Conservation (phyloP, 2,113 vertebrate genomes). For the Cyprichromis sp. region DNA sequence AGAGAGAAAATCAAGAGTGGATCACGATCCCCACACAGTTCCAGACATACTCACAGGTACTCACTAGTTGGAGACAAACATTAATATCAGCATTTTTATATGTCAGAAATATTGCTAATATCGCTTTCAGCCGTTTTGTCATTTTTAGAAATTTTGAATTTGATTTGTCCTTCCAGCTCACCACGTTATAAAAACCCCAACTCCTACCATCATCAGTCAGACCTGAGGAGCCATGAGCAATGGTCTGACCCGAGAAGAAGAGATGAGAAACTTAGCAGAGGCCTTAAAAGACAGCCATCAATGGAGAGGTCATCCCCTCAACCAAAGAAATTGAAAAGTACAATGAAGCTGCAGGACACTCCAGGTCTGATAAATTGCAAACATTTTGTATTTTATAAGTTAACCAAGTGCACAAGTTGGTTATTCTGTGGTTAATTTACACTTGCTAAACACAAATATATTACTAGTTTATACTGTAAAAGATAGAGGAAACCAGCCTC, state of each 20-base stretch:
- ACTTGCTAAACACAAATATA: not conserved
- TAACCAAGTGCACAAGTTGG: not conserved
- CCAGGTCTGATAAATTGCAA: slow-evolving; percentile 24
- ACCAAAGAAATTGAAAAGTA: not conserved
- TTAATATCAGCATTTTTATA: not conserved
- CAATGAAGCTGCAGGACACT: slow-evolving; percentile 6
- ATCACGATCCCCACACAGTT: not conserved
- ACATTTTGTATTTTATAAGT: not conserved
- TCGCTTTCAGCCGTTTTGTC: not conserved
- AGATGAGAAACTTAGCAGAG: not conserved
- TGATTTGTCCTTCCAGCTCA: not conserved
- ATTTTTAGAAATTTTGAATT: not conserved
- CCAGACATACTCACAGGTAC: slow-evolving; percentile 31
- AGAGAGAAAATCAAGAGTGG: not conserved
- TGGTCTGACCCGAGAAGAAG: not conserved
- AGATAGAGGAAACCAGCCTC: not conserved
- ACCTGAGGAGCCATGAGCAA: not conserved
- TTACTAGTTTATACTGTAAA: not conserved
- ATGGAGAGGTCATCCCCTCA: not conserved
- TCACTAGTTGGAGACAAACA: not conserved
- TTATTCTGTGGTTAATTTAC: not conserved
- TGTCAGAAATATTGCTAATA: not conserved
- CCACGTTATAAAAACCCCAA: not conserved
- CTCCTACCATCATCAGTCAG: not conserved
- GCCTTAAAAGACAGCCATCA: not conserved